phyloP scores from a whole-genome alignment of 2,888 invertebrate genomes.

The Macropis europaea region DNA sequence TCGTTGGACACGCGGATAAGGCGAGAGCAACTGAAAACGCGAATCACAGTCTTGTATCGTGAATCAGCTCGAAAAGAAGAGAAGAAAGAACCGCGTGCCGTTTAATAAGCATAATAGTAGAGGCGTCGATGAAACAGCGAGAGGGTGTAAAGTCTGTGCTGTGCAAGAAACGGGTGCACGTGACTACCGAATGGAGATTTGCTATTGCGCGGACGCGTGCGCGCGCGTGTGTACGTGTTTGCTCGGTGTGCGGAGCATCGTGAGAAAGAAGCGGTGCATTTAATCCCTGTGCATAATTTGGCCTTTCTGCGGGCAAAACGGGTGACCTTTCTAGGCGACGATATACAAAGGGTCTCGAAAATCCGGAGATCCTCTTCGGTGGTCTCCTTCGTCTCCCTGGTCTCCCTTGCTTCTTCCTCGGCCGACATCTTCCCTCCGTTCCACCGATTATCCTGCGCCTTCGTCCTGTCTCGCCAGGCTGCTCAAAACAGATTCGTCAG shows the following conservation, averaged over 20 bases:
- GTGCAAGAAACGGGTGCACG: constrained; percentile 20
- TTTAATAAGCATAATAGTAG: neutral
- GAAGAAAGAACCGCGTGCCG: neutral
- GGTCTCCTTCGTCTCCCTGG: constrained; percentile 52
- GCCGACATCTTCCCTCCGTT: constrained; percentile 41
- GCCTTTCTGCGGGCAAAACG: neutral
- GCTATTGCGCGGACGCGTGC: constrained; percentile 6
- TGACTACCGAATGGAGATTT: constrained; percentile 1
- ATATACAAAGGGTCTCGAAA: constrained; percentile 85
- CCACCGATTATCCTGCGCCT: neutral
- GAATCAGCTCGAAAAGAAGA: neutral
- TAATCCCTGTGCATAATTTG: neutral
- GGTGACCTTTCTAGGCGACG: constrained; percentile 82
- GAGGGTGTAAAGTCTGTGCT: constrained; percentile 8
- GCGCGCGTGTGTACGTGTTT: neutral
- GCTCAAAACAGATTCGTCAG: neutral
- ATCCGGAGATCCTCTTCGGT: constrained; percentile 87
- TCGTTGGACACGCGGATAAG: no score
- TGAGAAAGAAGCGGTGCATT: neutral
- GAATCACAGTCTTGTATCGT: no score
- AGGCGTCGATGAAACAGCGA: constrained; percentile 2
- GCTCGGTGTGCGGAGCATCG: neutral
- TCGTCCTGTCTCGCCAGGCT: neutral
- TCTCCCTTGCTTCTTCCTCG: constrained; percentile 35
- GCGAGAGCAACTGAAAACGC: no score